Evolutionary conservation across 35 echinoderm and acorn worm genomes (phyloP), one percentile per base, ranked within the genome.

Genomic region (Acanthaster planci): DNA sequence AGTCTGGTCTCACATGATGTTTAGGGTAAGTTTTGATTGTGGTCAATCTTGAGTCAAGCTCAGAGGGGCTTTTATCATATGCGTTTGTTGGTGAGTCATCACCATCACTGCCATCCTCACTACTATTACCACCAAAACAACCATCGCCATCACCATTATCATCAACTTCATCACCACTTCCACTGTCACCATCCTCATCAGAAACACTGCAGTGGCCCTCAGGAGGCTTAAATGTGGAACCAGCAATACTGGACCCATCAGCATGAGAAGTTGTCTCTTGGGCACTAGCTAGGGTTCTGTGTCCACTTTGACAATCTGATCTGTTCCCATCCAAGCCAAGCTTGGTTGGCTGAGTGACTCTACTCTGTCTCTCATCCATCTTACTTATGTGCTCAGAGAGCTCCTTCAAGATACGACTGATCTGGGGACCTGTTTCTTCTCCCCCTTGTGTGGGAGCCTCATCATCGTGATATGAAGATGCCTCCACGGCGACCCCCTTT

Each of bases 311-410:
- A 47, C 42, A 6, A 47, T 47, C 42, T 47, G 4, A 12, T 4
- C 12, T 12, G 4, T 47, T 47, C 4, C 4, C 4, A 47, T 12
- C 42, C 42, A 47, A 6, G 4, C 42, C 42, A 47, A 47, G 42
- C 42, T 47, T 12, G 4, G 4, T 47, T 6, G 42, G 42, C 42
- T 47, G 42, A 47, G 42, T 47, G 42, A 12, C 44, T 6, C 44
- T 23, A 26, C 77, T 40, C 44, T 79, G 22, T 26, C 77, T 37
- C 14, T 79, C 77, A 47, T 79, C 64, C 34, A 72, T 72, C 30
- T 72, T 26, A 72, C 29, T 72, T 2, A 72, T 72, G 64, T 72
- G 64, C 64, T 72, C 26, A 34, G 64, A 72, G 21, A 72, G 23
- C 8, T 26, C 64, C 29, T 72, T 72, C 64, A 72, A 26, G n/a